phyloP scores from a whole-genome alignment of 2,888 invertebrate genomes.

The Drosophila testacea region DNA sequence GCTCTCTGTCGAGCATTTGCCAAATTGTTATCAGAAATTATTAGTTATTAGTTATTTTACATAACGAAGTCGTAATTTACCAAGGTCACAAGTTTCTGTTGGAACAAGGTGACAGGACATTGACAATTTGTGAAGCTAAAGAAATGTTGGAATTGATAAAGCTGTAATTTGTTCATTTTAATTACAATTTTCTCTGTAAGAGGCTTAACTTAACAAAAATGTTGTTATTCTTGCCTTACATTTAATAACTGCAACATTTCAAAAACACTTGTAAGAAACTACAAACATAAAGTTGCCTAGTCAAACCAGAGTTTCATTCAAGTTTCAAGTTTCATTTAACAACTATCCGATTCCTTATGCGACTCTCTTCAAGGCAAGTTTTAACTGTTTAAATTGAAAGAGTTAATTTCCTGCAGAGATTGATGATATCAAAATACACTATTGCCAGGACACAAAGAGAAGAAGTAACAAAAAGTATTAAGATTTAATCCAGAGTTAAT shows the following conservation, averaged over 20 bases:
- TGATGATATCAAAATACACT: neutral
- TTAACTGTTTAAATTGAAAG: neutral
- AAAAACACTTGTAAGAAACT: neutral
- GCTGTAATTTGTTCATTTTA: too few species aligned
- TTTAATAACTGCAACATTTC: too few species aligned
- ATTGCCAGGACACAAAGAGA: neutral
- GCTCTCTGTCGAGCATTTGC: slow-evolving; percentile 8
- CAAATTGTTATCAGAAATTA: slow-evolving; percentile 66
- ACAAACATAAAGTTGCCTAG: neutral
- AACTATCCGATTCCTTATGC: neutral
- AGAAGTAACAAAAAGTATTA: neutral
- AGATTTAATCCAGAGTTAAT: neutral
- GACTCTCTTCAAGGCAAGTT: neutral
- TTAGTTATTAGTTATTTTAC: slow-evolving; percentile 63
- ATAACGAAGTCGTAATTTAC: slow-evolving; percentile 33
- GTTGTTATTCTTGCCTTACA: too few species aligned
- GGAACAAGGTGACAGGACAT: slow-evolving; percentile 1
- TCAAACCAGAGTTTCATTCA: too few species aligned
- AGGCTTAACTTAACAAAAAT: too few species aligned
- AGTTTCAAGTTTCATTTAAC: too few species aligned
- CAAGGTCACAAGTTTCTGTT: neutral
- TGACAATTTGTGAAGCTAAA: neutral
- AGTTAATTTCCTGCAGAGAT: neutral
- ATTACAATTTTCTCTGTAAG: too few species aligned
- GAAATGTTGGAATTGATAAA: neutral